Conservation (phyloP, 2,797 vertebrate genomes). For the Galaxias olidus region DNA sequence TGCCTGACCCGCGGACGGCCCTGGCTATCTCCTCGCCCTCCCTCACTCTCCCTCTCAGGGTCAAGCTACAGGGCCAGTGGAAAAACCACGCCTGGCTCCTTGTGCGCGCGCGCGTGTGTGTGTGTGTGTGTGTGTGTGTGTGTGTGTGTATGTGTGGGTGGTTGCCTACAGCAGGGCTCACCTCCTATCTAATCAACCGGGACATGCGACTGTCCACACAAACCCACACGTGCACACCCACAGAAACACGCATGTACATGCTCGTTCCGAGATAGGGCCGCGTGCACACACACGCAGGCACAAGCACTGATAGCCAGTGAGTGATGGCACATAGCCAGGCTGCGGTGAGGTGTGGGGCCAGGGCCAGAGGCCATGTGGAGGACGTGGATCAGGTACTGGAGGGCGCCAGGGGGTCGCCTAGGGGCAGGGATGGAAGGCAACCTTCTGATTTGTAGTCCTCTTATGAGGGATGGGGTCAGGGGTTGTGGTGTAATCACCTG, state of each 20-base stretch:
- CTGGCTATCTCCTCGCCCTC: conserved; percentile 69
- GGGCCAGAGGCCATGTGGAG: conserved; percentile 46
- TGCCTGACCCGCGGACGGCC: conserved; percentile 67
- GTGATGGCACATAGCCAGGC: background rate
- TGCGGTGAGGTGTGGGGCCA: conserved; percentile 24
- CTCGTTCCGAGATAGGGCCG: conserved; percentile 9
- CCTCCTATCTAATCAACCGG: conserved; percentile 76
- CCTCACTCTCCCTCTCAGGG: conserved; percentile 47
- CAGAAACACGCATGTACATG: conserved; percentile 24
- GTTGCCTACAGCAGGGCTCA: conserved; percentile 50
- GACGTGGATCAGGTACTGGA: conserved; percentile 44
- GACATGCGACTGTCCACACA: conserved; percentile 61
- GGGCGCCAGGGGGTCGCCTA: conserved; percentile 37
- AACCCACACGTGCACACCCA: conserved; percentile 29
- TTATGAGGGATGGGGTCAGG: background rate
- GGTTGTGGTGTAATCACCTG: conserved; percentile 25
- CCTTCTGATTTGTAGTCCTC: too few species aligned
- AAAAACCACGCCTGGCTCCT: conserved; percentile 59
- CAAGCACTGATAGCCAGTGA: background rate
- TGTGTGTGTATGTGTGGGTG: too few species aligned
- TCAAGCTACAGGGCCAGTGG: conserved; percentile 63
- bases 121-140: too few species aligned
- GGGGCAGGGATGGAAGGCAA: background rate
- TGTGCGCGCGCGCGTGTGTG: conserved; percentile 22
- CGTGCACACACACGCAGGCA: conserved; percentile 14